Conservation (phyloP, 1,140 invertebrate genomes). For the Danaus melanippus region DNA sequence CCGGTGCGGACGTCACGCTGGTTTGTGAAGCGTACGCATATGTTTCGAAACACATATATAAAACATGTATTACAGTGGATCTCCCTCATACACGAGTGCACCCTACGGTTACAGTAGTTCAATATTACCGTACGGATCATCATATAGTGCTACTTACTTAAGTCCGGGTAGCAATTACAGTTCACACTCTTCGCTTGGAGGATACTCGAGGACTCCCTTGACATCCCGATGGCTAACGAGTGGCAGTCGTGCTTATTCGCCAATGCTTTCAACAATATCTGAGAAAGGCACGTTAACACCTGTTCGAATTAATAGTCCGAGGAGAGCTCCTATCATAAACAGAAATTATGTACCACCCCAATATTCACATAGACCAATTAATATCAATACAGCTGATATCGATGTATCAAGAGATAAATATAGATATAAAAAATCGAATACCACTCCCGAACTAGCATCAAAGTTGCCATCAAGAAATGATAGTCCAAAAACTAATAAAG, state of each 20-base stretch:
- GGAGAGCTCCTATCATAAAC: constrained; percentile 44
- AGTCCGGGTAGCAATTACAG: constrained; percentile 72
- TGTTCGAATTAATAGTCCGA: constrained; percentile 55
- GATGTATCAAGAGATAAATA: constrained; percentile 81
- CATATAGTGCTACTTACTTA: constrained; percentile 67
- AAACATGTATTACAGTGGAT: constrained; percentile 72
- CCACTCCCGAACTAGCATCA: constrained; percentile 9
- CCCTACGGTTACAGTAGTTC: constrained; percentile 51
- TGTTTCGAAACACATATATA: constrained; percentile 38
- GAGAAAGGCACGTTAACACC: constrained; percentile 72
- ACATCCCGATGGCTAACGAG: constrained; percentile 46
- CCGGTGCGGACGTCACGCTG: constrained; percentile 17
- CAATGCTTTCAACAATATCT: constrained; percentile 81
- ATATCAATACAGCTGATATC: constrained; percentile 86
- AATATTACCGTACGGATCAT: constrained; percentile 43
- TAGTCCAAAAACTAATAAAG: constrained; percentile 27
- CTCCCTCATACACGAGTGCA: constrained; percentile 46
- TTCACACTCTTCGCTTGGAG: constrained; percentile 72
- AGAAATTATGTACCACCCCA: constrained; percentile 56
- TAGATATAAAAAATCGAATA: constrained; percentile 42
- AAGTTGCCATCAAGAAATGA: constrained; percentile 22
- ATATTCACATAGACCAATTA: constrained; percentile 74
- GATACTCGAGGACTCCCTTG: constrained; percentile 54
- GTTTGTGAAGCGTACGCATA: constrained; percentile 25
- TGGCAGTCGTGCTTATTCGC: constrained; percentile 75